Percentiles rank a stretch among this genome's conserved stretches.
Conservation (phyloP, 2,113 vertebrate genomes). For the Sapajus apella region DNA sequence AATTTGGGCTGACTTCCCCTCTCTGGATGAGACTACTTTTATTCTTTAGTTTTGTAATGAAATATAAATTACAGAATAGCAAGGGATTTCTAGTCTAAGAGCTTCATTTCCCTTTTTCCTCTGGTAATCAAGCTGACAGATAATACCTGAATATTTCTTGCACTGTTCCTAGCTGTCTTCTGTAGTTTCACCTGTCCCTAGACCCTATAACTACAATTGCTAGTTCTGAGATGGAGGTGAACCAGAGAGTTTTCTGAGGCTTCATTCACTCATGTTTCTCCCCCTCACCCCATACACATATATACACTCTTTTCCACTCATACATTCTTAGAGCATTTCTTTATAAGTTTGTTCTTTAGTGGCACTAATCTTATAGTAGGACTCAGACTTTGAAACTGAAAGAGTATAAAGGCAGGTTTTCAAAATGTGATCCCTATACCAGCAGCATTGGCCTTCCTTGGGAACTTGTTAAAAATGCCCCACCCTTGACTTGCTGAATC, state of each 20-base stretch:
- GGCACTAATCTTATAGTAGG: not conserved
- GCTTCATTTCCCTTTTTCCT: not conserved
- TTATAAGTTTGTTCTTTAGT: not conserved
- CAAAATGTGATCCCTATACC: not conserved
- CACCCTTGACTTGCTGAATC: not conserved
- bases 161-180: not conserved
- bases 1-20: not conserved
- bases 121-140: not conserved
- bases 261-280: not conserved
- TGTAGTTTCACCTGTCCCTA: not conserved
- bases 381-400: not conserved
- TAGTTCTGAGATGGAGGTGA: not conserved
- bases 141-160: not conserved
- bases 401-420: not conserved
- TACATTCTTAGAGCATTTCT: not conserved
- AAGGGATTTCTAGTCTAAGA: not conserved
- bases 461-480: not conserved
- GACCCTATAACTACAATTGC: not conserved
- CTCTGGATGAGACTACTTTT: not conserved
- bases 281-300: not conserved
- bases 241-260: not conserved
- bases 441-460: not conserved
- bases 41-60: conserved; percentile 5
- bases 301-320: not conserved
- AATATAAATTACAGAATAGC: not conserved